phyloP scores from a whole-genome alignment of 2,888 invertebrate species.

The Parnassius glacialis region DNA sequence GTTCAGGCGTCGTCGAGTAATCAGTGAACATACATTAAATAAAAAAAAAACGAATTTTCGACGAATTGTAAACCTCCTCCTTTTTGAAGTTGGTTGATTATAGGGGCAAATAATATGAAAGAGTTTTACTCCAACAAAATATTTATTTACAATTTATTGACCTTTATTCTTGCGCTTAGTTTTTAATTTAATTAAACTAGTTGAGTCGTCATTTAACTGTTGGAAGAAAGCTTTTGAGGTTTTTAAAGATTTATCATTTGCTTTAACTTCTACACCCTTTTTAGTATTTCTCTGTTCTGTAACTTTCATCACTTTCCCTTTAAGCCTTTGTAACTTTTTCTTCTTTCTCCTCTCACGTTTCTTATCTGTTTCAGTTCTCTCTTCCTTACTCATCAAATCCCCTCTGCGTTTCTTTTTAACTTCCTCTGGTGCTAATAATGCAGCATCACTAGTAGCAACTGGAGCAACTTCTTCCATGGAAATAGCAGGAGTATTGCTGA shows the following conservation, averaged over 20 bases:
- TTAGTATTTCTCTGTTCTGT: constrained; percentile 76
- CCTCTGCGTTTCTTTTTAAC: constrained; percentile 83
- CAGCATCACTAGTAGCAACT: constrained; percentile 90
- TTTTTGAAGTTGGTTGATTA: too few relatives aligned
- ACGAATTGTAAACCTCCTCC: too few relatives aligned
- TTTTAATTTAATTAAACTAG: constrained; percentile 63
- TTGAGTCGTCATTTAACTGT: constrained; percentile 88
- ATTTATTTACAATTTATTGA: constrained; percentile 34
- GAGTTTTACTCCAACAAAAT: constrained; percentile 18
- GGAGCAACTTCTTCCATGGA: constrained; percentile 98
- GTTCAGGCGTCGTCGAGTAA: too few relatives aligned
- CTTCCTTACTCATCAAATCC: constrained; percentile 85
- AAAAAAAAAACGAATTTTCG: too few relatives aligned
- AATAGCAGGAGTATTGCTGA: constrained; percentile 94
- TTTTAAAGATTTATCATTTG: constrained; percentile 82
- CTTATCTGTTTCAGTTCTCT: constrained; percentile 92
- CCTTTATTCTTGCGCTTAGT: constrained; percentile 57
- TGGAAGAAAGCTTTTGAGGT: constrained; percentile 91
- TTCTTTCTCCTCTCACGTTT: constrained; percentile 93
- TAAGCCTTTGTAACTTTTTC: constrained; percentile 86
- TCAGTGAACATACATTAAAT: too few relatives aligned
- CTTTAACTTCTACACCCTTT: constrained; percentile 81
- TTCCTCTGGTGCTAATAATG: constrained; percentile 95
- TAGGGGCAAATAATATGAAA: too few relatives aligned
- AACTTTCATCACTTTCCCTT: constrained; percentile 66